Base-by-base conservation (phyloP, 2,888 invertebrate species). In the Lapara coniferarum region DNA sequence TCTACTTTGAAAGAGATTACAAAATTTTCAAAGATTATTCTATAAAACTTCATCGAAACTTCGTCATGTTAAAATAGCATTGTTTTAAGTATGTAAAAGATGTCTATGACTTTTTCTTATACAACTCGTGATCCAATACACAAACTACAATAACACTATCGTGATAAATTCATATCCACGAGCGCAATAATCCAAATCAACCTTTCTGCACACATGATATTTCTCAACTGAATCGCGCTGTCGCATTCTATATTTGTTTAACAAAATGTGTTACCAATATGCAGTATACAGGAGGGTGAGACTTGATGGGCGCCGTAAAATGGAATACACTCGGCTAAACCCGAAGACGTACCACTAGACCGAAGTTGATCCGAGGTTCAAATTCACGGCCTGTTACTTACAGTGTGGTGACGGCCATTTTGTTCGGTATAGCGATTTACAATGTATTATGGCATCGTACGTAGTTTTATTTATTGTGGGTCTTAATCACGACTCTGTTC, bases 181-280 rank as follows among this genome's bases (percentile, higher is more conserved):
- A 19, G 14, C 30, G 1, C 10, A 30, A 13, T 12, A 37, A 25
- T 56, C 0, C 1, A 14, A 56, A 56, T 2, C 51, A n/a, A 57
- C n/a, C 58, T 16, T 52, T 68, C 68, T 63, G 63, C 53, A 44
- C 53, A 55, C 44, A 44, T 44, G 16, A n/a, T 49, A n/a, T 19
- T 37, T 69, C 19, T 46, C 67, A 72, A 19, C 53, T 16, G 14
- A 37, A 59, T 37, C 63, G 51, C 14, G 68, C 53, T 76, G 78
- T 80, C 79, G 74, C 79, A 75, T 77, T 78, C 80, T 81, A 82
- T 85, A 85, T 86, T 85, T 86, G 85, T 79, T 84, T 85, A 86
- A 79, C 82, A 82, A 81, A 84, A 87, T 86, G 85, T 85, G 82
- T 80, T 79, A 75, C 85, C 87, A 87, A 87, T 87, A 87, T 84